phyloP scores from a whole-genome alignment of 2,888 invertebrate species.

The Agrypnus murinus region DNA sequence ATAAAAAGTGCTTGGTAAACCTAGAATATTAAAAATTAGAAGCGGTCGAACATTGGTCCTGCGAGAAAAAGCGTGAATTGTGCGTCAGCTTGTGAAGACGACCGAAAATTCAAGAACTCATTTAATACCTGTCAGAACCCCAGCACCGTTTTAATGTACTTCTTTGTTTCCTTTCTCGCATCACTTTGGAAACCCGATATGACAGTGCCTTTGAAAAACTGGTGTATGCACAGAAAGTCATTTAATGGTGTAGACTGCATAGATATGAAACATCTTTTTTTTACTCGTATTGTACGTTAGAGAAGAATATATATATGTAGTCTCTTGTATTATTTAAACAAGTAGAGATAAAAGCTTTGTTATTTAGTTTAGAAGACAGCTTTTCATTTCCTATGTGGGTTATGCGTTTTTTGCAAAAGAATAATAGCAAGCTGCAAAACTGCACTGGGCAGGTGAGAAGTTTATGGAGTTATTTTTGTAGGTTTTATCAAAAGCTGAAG shows the following conservation, averaged over 20 bases:
- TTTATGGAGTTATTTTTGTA: too few species aligned
- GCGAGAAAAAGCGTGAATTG: neutral
- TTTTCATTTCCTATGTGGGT: neutral
- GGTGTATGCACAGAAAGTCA: neutral
- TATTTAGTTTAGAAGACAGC: neutral
- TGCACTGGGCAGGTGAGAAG: neutral
- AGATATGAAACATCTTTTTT: constrained; percentile 5
- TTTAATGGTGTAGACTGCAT: neutral
- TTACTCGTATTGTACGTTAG: too few species aligned
- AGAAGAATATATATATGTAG: too few species aligned
- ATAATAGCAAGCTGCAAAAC: neutral
- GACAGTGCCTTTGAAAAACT: constrained; percentile 27
- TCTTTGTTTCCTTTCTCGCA: constrained; percentile 25
- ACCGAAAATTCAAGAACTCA: constrained; percentile 29
- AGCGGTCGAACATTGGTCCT: constrained; percentile 6
- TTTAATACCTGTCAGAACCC: constrained; percentile 30
- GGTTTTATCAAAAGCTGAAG: too few species aligned
- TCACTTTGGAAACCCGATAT: constrained; percentile 22
- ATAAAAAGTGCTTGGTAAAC: neutral
- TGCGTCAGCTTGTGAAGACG: constrained; percentile 28
- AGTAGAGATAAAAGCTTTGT: constrained; percentile 3
- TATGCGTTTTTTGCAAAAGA: neutral
- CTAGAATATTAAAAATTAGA: constrained; percentile 13
- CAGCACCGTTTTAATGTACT: constrained; percentile 30
- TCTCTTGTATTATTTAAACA: neutral